Base-by-base conservation (phyloP, 1,140 invertebrate genomes). In the Hyles vespertilio region DNA sequence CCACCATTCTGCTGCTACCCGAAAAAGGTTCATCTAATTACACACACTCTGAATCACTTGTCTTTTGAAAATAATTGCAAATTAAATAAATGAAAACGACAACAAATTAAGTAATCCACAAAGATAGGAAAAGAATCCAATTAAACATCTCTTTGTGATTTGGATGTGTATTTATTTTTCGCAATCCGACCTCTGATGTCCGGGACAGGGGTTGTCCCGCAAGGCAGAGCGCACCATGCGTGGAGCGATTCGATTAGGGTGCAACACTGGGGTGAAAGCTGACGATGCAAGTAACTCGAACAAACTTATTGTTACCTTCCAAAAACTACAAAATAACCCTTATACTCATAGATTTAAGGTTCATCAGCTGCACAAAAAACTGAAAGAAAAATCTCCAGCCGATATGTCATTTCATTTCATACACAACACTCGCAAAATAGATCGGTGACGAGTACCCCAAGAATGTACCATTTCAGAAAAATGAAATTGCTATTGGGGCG, bases 231-330 rank as follows among this genome's bases (percentile, higher is more conserved):
- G 75, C 77, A 79, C 80, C 78, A 82, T 79, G 72, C 83, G 85
- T 86, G 67, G 67, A 77, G 72, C 78, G 69, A 88, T 85, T 87
- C 81, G 85, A 88, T 88, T 88, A 88, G 85, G 85, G 85, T 81
- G 82, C 81, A 83, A 73, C 69, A 71, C 71, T 75, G 74, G 82
- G 82, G 82, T 77, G 63, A 66, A 66, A 74, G 75, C 84, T 84
- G 82, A 87, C 83, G 69, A 62, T 86, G 84, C 84, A 87, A 69
- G 70, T 69, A 74, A 72, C 61, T 58, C 49, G 70, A 46, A 64
- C 67, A 51, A 72, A 65, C 55, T 68, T 70, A 79, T 72, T 67
- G 58, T 61, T 59, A 51, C 51, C 52, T 49, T 52, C 1, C 3
- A 36, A 68, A 65, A 45, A 58, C 11, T 22, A 36, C 56, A 34